Evolutionary conservation across 2,888 invertebrate species (phyloP), one percentile per base, ranked within the genome.

Genomic region (Drosophila planitibia): DNA sequence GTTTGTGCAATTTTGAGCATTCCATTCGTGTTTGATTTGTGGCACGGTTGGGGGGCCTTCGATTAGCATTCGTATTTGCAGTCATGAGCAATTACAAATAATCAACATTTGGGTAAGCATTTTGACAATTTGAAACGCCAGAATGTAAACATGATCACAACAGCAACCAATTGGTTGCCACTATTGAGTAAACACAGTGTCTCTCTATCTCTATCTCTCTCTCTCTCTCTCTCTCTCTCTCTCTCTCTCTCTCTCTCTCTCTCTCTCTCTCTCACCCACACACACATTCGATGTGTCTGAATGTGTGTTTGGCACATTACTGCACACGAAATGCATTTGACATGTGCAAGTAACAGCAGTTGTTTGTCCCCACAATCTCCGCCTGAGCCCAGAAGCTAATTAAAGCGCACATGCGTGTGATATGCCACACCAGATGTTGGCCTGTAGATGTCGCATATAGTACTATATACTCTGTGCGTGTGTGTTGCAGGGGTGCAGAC

Each of bases 351-450:
- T 64, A 73, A 51, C 63, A 55, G 49, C 59, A 28, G 22, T 58
- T 25, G 12, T 28, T 4, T 39, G 22, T n/a, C 32, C 30, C 52
- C 25, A 57, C 33, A 58, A 25, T n/a, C 10, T 37, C 63, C 55
- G 16, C 25, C 30, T 3, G 30, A 30, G 33, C 61, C 68, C 28
- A 52, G 62, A 62, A 86, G 88, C 89, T 89, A 89, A 89, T 89
- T 89, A 89, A 88, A 85, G 84, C 74, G 78, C 82, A 74, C 82
- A 83, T 83, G 85, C 79, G 84, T 85, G 79, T 88, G 88, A 89
- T 87, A 71, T 87, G 89, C 82, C 84, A 76, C 69, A 87, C 88
- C 88, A 88, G 88, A 88, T 88, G 88, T 79, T 79, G 47, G 76
- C 73, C 49, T 52, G 63, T 69, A 82, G 68, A 79, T 79, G 82